Conservation (phyloP, 2,888 invertebrate genomes). For the Synergus gifuensis region DNA sequence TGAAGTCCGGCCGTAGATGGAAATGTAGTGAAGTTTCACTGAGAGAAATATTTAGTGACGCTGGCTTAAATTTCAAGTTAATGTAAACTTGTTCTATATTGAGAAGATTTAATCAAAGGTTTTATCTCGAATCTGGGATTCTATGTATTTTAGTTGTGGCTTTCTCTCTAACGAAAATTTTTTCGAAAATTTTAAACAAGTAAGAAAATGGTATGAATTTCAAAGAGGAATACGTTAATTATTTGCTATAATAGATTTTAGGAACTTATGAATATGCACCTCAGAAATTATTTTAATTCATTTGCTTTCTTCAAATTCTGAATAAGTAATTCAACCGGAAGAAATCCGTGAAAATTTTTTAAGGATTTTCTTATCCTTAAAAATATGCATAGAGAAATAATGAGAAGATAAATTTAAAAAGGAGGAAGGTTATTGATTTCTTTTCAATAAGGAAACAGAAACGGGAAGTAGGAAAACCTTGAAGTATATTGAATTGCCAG, state of each 20-base stretch:
- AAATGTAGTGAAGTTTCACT: constrained; percentile 19
- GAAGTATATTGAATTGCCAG: not conserved
- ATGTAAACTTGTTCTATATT: constrained; percentile 12
- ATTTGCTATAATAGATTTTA: not conserved
- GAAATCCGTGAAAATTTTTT: not conserved
- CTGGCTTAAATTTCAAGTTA: constrained; percentile 31
- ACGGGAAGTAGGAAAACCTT: not conserved
- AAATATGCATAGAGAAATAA: not conserved
- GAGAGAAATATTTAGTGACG: constrained; percentile 33
- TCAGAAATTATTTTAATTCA: not conserved
- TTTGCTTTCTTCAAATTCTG: constrained; percentile 1
- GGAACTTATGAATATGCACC: not conserved
- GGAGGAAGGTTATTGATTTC: not conserved
- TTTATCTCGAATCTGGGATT: not conserved
- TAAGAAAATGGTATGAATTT: too few relatives aligned
- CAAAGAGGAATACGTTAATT: too few relatives aligned
- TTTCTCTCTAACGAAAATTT: not conserved
- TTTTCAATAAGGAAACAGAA: not conserved
- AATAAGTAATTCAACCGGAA: not conserved
- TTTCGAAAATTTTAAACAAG: too few relatives aligned
- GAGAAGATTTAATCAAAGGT: constrained; percentile 29
- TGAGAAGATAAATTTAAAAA: not conserved
- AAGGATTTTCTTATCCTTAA: not conserved
- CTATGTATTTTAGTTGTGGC: constrained; percentile 4
- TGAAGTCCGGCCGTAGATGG: constrained; percentile 15